Evolutionary conservation across 2,797 vertebrate genomes (phyloP).

Genomic region (Cephalopachus bancanus): DNA sequence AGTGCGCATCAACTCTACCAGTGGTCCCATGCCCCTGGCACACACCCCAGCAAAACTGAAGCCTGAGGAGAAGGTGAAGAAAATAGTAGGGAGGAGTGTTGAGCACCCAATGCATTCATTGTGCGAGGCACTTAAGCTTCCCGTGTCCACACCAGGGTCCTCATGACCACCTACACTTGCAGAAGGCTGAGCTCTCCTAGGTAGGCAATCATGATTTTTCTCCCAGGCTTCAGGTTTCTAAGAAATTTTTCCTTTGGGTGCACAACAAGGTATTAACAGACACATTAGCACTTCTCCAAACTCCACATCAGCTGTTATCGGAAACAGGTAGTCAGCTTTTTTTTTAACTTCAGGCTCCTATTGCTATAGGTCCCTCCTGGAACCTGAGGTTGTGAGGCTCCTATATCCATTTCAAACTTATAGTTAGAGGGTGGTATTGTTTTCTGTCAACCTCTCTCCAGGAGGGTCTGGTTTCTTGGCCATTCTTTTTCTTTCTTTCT

Average conservation of each 20-base stretch:
- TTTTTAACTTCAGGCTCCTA: background rate
- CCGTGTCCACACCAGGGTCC: background rate
- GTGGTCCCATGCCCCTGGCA: accelerated
- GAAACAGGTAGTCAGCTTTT: background rate
- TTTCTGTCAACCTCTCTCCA: background rate
- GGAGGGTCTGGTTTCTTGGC: background rate
- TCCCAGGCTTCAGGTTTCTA: background rate
- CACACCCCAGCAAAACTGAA: background rate
- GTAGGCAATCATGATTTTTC: background rate
- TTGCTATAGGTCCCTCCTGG: background rate
- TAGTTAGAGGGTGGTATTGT: background rate
- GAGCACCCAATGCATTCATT: no score
- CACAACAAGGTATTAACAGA: background rate
- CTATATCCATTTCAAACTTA: background rate
- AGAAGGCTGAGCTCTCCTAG: background rate
- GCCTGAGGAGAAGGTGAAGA: background rate
- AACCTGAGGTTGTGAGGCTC: background rate
- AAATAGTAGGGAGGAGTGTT: background rate
- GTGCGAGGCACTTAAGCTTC: background rate
- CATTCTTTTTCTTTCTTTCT: background rate
- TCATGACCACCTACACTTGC: background rate
- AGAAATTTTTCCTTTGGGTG: background rate
- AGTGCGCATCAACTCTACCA: background rate
- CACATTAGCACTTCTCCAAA: background rate
- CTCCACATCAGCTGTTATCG: background rate